phyloP scores from a whole-genome alignment of 2,888 invertebrate genomes.

The Bimastos eiseni region DNA sequence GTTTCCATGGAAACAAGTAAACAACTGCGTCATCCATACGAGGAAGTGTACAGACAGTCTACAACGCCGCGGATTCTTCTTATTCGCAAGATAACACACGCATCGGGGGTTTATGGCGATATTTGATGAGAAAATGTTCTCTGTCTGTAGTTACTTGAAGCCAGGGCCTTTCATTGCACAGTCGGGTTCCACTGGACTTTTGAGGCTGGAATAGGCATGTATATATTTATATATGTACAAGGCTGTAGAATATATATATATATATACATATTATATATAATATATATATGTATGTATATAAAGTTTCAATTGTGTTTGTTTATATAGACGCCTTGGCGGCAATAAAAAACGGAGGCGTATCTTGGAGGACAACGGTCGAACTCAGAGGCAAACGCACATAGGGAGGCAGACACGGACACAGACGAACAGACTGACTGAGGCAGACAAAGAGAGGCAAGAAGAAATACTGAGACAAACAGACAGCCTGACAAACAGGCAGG shows the following conservation, averaged over 20 bases:
- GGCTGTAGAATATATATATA: too few relatives aligned
- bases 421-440: background rate
- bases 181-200: background rate
- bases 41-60: background rate
- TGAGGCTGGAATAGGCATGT: too few relatives aligned
- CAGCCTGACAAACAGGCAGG: background rate
- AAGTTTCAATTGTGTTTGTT: background rate
- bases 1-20: background rate
- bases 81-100: background rate
- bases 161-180: background rate
- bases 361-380: background rate
- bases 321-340: background rate
- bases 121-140: background rate
- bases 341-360: background rate
- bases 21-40: background rate
- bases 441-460: background rate
- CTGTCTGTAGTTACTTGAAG: background rate
- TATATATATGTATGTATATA: too few relatives aligned
- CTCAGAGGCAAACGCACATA: background rate
- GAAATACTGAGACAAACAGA: background rate
- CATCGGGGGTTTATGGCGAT: too few relatives aligned
- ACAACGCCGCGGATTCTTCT: background rate
- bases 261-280: too few relatives aligned
- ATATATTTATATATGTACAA: too few relatives aligned
- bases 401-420: too few relatives aligned